phyloP scores from a whole-genome alignment of 2,888 invertebrate species.

The Noctua comes region DNA sequence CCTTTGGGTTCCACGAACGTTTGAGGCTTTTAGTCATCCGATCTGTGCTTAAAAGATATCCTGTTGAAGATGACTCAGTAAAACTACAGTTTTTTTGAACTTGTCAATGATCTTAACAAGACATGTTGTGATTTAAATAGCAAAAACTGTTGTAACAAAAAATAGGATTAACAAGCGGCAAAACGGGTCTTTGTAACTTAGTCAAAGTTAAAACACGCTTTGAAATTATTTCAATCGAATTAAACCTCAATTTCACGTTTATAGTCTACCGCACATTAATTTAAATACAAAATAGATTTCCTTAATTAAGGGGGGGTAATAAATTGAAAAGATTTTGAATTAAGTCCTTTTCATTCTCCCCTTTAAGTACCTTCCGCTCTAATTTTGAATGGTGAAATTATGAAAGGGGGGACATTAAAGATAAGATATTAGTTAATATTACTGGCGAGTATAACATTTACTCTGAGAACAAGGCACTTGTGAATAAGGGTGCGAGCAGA shows the following conservation, averaged over 20 bases:
- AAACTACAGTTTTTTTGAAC: neutral
- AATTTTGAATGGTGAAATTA: conserved; percentile 34
- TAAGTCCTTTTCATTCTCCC: conserved; percentile 15
- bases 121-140: conserved; percentile 25
- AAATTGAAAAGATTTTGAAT: conserved; percentile 54
- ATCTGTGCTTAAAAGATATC: conserved; percentile 40
- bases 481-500: neutral
- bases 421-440: conserved; percentile 52
- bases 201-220: conserved; percentile 18
- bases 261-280: conserved; percentile 36
- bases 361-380: conserved; percentile 25
- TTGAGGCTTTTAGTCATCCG: conserved; percentile 45
- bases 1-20: conserved; percentile 37
- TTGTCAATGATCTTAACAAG: conserved; percentile 29
- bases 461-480: conserved; percentile 2
- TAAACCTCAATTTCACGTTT: conserved; percentile 32
- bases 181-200: neutral
- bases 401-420: conserved; percentile 38
- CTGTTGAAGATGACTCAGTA: conserved; percentile 12
- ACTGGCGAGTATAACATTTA: conserved; percentile 16
- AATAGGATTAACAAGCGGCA: conserved; percentile 19
- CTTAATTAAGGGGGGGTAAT: conserved; percentile 51
- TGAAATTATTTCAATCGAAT: conserved; percentile 29
- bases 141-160: conserved; percentile 29
- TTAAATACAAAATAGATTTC: conserved; percentile 54